Evolutionary conservation across 2,797 vertebrate species (phyloP).

Genomic region (Ambastaia sidthimunki): DNA sequence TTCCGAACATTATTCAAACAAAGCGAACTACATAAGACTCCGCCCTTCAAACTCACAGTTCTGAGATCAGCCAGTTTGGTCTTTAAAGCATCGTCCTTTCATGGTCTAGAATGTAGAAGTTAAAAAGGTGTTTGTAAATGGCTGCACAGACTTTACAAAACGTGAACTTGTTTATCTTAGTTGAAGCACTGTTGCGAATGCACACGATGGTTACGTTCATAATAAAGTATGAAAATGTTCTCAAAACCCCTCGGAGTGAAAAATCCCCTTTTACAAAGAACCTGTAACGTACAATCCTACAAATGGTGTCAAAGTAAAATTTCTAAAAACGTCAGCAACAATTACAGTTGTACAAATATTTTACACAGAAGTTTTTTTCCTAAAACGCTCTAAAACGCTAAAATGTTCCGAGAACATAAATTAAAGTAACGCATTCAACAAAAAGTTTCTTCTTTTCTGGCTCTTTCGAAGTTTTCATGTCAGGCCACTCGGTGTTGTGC

Average conservation of each 20-base stretch:
- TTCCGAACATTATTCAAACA: constrained; percentile 30
- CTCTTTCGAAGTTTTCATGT: constrained; percentile 60
- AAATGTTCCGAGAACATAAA: constrained; percentile 92
- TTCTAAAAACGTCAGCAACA: constrained; percentile 80
- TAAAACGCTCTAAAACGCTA: constrained; percentile 53
- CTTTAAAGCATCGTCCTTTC: constrained; percentile 4
- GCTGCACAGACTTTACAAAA: constrained; percentile 14
- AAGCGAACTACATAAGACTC: no score
- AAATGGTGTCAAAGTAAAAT: no score
- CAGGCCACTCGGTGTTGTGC: constrained; percentile 4
- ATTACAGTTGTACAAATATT: constrained; percentile 91
- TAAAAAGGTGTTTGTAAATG: no score
- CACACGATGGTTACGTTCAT: no score
- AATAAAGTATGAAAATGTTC: constrained; percentile 23
- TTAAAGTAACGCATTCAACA: constrained; percentile 87
- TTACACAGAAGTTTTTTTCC: constrained; percentile 77
- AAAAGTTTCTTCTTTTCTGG: constrained; percentile 68
- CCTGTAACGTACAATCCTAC: no score
- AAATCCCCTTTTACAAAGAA: no score
- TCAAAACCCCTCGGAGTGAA: constrained; percentile 47
- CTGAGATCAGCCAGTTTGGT: constrained; percentile 17
- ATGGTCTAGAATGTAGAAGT: background rate
- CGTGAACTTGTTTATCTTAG: no score
- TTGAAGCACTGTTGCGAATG: no score
- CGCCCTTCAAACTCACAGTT: no score